Base-by-base conservation (phyloP, 2,797 vertebrate genomes). In the Fratercula arctica region DNA sequence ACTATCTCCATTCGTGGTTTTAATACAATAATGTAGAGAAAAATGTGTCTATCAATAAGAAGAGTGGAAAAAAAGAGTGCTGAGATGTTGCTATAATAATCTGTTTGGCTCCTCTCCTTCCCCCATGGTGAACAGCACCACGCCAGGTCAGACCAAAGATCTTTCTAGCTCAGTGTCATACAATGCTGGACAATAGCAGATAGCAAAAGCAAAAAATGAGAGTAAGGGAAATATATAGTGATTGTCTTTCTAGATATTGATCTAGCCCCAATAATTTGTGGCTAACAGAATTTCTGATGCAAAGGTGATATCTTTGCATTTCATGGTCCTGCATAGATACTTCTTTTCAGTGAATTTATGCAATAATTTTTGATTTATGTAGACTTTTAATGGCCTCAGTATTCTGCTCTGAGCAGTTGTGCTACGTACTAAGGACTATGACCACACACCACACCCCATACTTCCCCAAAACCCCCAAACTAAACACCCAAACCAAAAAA, bases 391-490 rank as follows among this genome's bases (percentile, higher is more conserved):
- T 39, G 75, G 31, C 33, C 16, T 69, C 29, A 8, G 2, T 57
- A 4, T 69, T 82, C 28, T 87, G 25, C 76, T 87, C 13, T 61
- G n/a, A 69, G 51, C 13, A 63, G 21, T 53, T 50, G 29, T 5
- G 21, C 26, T 76, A 59, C 2, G 0, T 68, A 16, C 2, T 43
- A 24, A 75, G 76, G 45, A 15, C 78, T 87, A 20, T 59, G 20
- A 53, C 9, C 13, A 16, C 8, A 41, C 12, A 21, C 2, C 2
- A 13, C 10, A 11, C 3, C 35, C 20, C 7, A 48, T 48, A 48
- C 46, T 23, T 21, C 46, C 9, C 2, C 2, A 11, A 50, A 79
- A 43, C 4, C 0, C 6, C 24, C 4, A 18, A 37, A 13, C 7
- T 59, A 39, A 48, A 31, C 11, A 33, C 29, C 45, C 41, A 54